Conservation (phyloP, 64 coral and sea anemone genomes). For the Astreopora myriophthalma region DNA sequence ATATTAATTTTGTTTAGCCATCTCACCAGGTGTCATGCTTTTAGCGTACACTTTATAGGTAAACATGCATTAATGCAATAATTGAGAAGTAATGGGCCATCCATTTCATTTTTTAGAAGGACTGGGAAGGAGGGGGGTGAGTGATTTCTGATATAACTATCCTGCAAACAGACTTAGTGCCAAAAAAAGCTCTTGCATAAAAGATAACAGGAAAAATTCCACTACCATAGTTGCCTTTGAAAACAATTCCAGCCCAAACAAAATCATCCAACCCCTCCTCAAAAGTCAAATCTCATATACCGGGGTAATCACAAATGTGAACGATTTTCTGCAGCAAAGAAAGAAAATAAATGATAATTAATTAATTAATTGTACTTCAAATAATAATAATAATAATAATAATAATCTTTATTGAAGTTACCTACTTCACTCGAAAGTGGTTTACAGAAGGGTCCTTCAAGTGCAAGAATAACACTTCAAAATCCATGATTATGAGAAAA, state of each 20-base stretch:
- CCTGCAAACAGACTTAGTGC: background rate
- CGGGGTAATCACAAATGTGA: background rate
- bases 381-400: background rate
- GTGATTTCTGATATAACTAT: background rate
- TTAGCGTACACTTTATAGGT: background rate
- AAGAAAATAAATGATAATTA: background rate
- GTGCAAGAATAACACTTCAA: background rate
- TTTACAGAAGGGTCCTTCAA: background rate
- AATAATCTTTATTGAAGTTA: background rate
- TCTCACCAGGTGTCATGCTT: background rate
- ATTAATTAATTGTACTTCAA: background rate
- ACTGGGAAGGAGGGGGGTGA: background rate
- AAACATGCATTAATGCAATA: background rate
- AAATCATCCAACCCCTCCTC: background rate
- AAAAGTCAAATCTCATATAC: background rate
- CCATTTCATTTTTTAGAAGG: background rate
- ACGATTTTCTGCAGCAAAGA: background rate
- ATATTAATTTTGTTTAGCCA: background rate
- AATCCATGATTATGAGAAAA: background rate
- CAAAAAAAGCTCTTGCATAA: background rate
- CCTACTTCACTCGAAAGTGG: background rate
- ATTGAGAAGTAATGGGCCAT: background rate
- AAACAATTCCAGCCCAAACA: background rate
- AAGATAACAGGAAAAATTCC: background rate
- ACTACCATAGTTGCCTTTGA: background rate